phyloP scores from a whole-genome alignment of 2,888 invertebrate genomes.

The Agonopterix arenella region DNA sequence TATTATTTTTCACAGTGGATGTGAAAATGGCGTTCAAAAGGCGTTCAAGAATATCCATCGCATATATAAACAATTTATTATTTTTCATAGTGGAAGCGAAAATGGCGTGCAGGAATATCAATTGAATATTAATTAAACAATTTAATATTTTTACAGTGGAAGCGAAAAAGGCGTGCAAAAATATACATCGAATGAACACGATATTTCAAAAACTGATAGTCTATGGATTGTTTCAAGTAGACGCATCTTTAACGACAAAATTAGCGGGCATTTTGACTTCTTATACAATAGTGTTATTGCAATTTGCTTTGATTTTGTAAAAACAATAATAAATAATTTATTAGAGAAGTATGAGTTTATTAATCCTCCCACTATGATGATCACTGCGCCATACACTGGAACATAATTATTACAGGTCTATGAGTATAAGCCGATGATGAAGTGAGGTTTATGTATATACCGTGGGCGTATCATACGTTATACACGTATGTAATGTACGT shows the following conservation, averaged over 20 bases:
- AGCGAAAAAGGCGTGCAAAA: slow-evolving; percentile 1
- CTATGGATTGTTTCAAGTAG: slow-evolving; percentile 13
- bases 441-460: no score
- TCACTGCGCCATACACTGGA: no score
- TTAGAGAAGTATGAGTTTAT: no score
- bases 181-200: background rate
- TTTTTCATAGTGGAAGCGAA: slow-evolving; percentile 1
- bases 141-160: background rate
- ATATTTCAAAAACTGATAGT: background rate
- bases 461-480: no score
- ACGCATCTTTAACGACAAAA: slow-evolving; percentile 11
- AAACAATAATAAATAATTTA: no score
- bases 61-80: no score
- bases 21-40: no score
- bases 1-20: slow-evolving; percentile 1
- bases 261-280: slow-evolving; percentile 13
- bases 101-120: slow-evolving; percentile 1
- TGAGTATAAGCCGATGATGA: no score
- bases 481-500: no score
- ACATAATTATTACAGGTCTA: no score
- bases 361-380: no score
- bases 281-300: slow-evolving; percentile 18
- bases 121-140: background rate
- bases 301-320: slow-evolving; percentile 9
- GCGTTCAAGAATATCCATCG: slow-evolving; percentile 2